Evolutionary conservation across 2,888 invertebrate species (phyloP).

Genomic region (Limenitis arthemis): DNA sequence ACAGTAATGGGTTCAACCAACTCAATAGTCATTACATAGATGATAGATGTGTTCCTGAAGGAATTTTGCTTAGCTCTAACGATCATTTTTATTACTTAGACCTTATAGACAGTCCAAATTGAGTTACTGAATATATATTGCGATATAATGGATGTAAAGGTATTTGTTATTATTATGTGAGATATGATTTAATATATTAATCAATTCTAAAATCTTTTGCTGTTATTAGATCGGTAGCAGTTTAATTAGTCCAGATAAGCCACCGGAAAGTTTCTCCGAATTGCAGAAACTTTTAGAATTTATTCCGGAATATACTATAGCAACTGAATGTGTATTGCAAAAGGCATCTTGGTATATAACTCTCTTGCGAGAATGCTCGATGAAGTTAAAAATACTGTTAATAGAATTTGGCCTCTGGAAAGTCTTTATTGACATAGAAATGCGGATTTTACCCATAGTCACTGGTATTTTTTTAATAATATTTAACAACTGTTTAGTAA

Average conservation of each 20-base stretch:
- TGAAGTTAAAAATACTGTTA: slow-evolving; percentile 31
- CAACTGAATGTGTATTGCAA: slow-evolving; percentile 43
- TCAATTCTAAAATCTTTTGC: not conserved
- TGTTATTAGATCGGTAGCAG: slow-evolving; percentile 52
- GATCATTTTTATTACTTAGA: slow-evolving; percentile 39
- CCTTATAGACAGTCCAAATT: too few relatives aligned
- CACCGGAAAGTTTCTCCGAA: slow-evolving; percentile 46
- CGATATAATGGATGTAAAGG: slow-evolving; percentile 43
- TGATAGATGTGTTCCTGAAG: slow-evolving; percentile 39
- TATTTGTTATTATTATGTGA: slow-evolving; percentile 18
- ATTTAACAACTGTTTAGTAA: not conserved
- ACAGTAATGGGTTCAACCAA: slow-evolving; percentile 56
- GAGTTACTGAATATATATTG: too few relatives aligned
- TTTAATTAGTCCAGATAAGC: slow-evolving; percentile 56
- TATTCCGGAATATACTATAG: slow-evolving; percentile 39
- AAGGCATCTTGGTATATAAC: slow-evolving; percentile 45
- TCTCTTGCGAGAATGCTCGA: slow-evolving; percentile 36
- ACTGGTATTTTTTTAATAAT: slow-evolving; percentile 38
- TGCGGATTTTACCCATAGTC: slow-evolving; percentile 54
- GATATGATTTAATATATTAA: not conserved
- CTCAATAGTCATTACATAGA: slow-evolving; percentile 46
- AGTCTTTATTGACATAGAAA: slow-evolving; percentile 60
- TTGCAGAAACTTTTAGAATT: slow-evolving; percentile 40
- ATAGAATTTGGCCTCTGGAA: slow-evolving; percentile 43
- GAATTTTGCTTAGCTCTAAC: slow-evolving; percentile 38